phyloP scores from a whole-genome alignment of 2,113 vertebrate genomes.

The Bujurquina vittata region DNA sequence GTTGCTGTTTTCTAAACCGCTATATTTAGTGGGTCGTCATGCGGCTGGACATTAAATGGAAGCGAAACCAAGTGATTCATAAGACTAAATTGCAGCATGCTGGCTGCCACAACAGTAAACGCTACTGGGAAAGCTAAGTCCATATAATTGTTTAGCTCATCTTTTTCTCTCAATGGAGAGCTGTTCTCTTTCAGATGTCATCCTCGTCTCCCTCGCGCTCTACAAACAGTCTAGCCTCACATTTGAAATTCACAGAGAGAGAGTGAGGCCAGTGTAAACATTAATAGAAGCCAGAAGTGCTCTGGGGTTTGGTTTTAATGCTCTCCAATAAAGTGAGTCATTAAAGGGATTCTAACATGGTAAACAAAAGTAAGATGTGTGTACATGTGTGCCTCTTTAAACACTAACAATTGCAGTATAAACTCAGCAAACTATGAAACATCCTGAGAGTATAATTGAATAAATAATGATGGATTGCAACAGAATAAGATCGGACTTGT shows the following conservation, averaged over 20 bases:
- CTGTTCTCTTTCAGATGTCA: slow-evolving; percentile 13
- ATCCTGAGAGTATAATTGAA: neutral
- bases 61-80: slow-evolving; percentile 40
- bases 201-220: slow-evolving; percentile 12
- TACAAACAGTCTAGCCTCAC: neutral
- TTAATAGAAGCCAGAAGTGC: slow-evolving; percentile 45
- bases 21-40: neutral
- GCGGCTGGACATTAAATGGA: slow-evolving; percentile 20
- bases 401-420: slow-evolving; percentile 1
- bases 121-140: neutral
- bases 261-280: slow-evolving; percentile 46
- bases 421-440: slow-evolving; percentile 8
- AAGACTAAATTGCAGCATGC: neutral
- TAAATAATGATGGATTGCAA: neutral
- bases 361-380: slow-evolving; percentile 48
- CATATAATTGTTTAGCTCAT: neutral
- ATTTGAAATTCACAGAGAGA: neutral
- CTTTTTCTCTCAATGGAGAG: neutral
- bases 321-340: slow-evolving; percentile 45
- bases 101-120: neutral
- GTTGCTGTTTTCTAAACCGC: neutral
- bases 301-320: slow-evolving; percentile 50
- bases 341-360: slow-evolving; percentile 47
- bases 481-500: neutral
- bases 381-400: slow-evolving; percentile 32